A percentile compares a stretch with the other conserved stretches of the same genome.
Evolutionary conservation across 2,888 invertebrate species (phyloP).

Genomic region (Crioceris asparagi): DNA sequence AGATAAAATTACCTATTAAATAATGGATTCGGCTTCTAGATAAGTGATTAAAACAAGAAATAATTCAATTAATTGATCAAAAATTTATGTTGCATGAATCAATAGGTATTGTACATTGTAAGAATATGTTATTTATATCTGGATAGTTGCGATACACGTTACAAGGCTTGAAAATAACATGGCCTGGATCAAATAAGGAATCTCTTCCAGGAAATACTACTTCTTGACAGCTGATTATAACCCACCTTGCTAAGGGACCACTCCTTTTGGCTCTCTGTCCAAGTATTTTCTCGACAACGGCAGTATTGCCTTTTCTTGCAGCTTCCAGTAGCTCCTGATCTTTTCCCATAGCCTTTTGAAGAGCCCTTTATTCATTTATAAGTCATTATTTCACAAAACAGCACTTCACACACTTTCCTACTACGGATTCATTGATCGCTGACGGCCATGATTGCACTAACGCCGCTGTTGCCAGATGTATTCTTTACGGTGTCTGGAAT

Average conservation of each 20-base stretch:
- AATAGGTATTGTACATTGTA: too few relatives aligned
- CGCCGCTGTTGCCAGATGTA: constrained; percentile 25
- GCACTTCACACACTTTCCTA: constrained; percentile 45
- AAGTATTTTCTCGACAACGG: constrained; percentile 82
- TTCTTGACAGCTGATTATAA: constrained; percentile 34
- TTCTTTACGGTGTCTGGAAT: too few relatives aligned
- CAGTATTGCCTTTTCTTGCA: constrained; percentile 83
- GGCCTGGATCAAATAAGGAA: too few relatives aligned
- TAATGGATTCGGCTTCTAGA: too few relatives aligned
- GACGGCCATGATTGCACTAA: constrained; percentile 57
- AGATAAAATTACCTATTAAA: too few relatives aligned
- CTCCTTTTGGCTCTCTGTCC: constrained; percentile 82
- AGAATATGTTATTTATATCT: too few relatives aligned
- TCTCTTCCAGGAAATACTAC: too few relatives aligned
- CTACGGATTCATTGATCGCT: constrained; percentile 65
- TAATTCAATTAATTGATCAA: too few relatives aligned
- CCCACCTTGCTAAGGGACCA: constrained; percentile 87
- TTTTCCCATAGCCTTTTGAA: constrained; percentile 66
- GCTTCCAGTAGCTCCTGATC: constrained; percentile 95
- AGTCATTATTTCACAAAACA: constrained; percentile 33
- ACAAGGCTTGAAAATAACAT: too few relatives aligned
- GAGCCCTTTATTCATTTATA: constrained; percentile 29
- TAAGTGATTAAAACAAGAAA: too few relatives aligned
- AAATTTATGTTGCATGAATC: too few relatives aligned
- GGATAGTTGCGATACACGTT: too few relatives aligned